Evolutionary conservation across 2,113 vertebrate species (phyloP).

Genomic region (Corythaixoides concolor): DNA sequence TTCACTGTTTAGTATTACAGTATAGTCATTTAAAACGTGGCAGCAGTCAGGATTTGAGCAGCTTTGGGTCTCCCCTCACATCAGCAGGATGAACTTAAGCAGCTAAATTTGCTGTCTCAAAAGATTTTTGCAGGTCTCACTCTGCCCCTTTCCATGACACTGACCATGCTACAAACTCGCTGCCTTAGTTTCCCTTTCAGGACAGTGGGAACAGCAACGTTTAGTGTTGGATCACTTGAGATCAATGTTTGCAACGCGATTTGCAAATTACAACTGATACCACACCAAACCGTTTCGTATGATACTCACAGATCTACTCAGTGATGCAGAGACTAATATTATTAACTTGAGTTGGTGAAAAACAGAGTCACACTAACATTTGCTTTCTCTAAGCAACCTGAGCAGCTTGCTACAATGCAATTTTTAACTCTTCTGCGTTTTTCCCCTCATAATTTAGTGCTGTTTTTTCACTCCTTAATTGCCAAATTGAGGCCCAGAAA

Average conservation of each 20-base stretch:
- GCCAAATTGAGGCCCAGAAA: no score
- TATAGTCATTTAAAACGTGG: not conserved
- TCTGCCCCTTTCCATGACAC: not conserved
- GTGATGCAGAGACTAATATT: no score
- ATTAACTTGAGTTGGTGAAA: no score
- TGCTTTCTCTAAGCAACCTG: no score
- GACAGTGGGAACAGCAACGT: not conserved
- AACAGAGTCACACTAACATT: no score
- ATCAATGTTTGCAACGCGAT: not conserved
- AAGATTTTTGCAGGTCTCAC: not conserved
- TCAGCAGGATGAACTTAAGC: not conserved
- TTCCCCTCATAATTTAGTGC: no score
- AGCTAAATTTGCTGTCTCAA: not conserved
- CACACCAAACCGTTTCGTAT: no score
- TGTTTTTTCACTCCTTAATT: no score
- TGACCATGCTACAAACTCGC: rapidly evolving
- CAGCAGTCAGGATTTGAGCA: not conserved
- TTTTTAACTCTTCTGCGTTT: no score
- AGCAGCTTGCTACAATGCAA: no score
- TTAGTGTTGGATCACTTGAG: not conserved
- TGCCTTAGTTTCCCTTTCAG: not conserved
- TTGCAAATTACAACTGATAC: no score
- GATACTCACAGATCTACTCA: no score
- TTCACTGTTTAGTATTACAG: not conserved
- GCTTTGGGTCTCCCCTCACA: not conserved